phyloP scores from a whole-genome alignment of 2,888 invertebrate genomes.

The Pasiphila rectangulata region DNA sequence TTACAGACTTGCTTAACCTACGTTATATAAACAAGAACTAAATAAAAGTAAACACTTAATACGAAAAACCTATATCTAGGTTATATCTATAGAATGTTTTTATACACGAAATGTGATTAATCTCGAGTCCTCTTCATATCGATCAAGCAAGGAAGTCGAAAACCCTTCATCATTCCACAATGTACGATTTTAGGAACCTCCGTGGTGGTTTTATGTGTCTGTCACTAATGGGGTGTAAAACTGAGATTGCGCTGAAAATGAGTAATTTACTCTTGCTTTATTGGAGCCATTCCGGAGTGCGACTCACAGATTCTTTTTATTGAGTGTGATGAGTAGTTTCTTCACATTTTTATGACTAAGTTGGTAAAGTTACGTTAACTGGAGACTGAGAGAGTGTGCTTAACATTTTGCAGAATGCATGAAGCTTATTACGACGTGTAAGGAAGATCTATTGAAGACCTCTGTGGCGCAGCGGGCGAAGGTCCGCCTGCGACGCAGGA shows the following conservation, averaged over 20 bases:
- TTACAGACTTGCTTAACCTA: too few relatives aligned
- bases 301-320: constrained; percentile 23
- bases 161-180: background rate
- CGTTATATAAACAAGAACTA: too few relatives aligned
- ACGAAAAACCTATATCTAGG: too few relatives aligned
- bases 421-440: too few relatives aligned
- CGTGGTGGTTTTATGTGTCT: constrained; percentile 16
- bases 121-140: background rate
- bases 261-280: constrained; percentile 24
- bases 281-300: constrained; percentile 16
- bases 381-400: too few relatives aligned
- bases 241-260: constrained; percentile 22
- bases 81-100: too few relatives aligned
- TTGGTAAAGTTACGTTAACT: too few relatives aligned
- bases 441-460: too few relatives aligned
- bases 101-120: background rate
- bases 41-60: too few relatives aligned
- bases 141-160: background rate
- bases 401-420: too few relatives aligned
- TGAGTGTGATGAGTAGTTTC: constrained; percentile 9
- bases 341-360: constrained; percentile 5
- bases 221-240: constrained; percentile 24
- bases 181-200: background rate
- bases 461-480: too few relatives aligned
- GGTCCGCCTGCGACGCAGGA: too few relatives aligned